Percentiles rank a stretch among this genome's conserved stretches.
Conservation (phyloP, 2,797 vertebrate genomes). For the Aldrovandia affinis region DNA sequence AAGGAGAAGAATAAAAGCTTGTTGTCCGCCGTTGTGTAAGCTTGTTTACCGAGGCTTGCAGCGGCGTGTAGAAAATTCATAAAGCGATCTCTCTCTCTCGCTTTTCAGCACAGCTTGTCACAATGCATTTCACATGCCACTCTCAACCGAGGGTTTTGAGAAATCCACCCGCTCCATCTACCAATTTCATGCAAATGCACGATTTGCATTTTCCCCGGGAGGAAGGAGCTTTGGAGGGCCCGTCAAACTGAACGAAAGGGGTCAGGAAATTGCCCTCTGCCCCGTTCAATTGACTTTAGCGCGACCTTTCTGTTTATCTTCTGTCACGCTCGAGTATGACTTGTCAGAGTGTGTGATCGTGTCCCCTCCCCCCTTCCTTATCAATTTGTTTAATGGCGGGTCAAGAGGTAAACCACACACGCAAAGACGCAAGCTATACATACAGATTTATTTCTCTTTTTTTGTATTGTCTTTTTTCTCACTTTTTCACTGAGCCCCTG, state of each 20-base stretch:
- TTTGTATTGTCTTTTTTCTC: not conserved
- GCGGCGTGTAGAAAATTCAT: constrained; percentile 25
- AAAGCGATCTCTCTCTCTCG: constrained; percentile 30
- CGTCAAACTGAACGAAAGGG: constrained; percentile 40
- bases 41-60: not conserved
- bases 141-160: constrained; percentile 48
- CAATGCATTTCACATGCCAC: constrained; percentile 32
- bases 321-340: constrained; percentile 29
- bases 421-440: not conserved
- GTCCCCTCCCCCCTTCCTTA: not conserved
- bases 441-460: not conserved
- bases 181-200: constrained; percentile 55
- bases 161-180: constrained; percentile 48
- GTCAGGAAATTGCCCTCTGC: constrained; percentile 41
- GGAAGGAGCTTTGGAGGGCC: constrained; percentile 29
- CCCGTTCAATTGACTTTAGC: not conserved
- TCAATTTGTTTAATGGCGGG: constrained; percentile 30
- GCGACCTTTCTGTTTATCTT: constrained; percentile 31
- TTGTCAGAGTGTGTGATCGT: constrained; percentile 13
- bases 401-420: constrained; percentile 17
- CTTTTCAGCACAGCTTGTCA: constrained; percentile 46
- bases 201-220: constrained; percentile 43
- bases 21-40: constrained; percentile 11
- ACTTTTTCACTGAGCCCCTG: no score
- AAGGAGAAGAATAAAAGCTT: constrained; percentile 19